Conservation (phyloP, 2,797 vertebrate species). For the Malacoraja senta region DNA sequence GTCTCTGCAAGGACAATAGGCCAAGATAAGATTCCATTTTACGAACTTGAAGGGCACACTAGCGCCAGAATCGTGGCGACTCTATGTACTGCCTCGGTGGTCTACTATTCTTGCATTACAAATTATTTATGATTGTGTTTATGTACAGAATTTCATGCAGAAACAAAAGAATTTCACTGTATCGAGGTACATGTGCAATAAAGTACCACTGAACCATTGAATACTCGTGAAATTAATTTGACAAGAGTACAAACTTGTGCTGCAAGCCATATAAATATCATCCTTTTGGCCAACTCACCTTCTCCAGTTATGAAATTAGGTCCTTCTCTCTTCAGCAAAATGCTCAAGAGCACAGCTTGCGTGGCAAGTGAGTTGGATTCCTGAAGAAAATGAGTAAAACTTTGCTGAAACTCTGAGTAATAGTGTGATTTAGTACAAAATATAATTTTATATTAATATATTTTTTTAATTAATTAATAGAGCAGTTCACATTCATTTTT, state of each 20-base stretch:
- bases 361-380: constrained; percentile 80
- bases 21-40: too few species aligned
- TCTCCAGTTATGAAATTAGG: constrained; percentile 76
- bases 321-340: constrained; percentile 84
- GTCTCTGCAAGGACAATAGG: too few species aligned
- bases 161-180: too few species aligned
- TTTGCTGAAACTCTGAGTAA: not conserved
- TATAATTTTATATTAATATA: not conserved
- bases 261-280: not conserved
- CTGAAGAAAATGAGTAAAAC: constrained; percentile 53
- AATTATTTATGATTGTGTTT: too few species aligned
- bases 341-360: constrained; percentile 75
- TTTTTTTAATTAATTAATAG: not conserved
- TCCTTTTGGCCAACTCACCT: constrained; percentile 58
- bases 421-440: not conserved
- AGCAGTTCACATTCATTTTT: not conserved
- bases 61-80: too few species aligned
- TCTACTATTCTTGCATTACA: too few species aligned
- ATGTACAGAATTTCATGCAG: too few species aligned
- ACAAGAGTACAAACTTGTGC: not conserved
- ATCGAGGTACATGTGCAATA: too few species aligned
- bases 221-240: too few species aligned
- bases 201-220: too few species aligned
- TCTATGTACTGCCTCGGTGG: too few species aligned
- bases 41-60: too few species aligned